These are phyloP conservation scores for Aspiorhynchus laticeps DNA, from an alignment of 2,113 vertebrate species.

Conservation along the genomic window DNA sequence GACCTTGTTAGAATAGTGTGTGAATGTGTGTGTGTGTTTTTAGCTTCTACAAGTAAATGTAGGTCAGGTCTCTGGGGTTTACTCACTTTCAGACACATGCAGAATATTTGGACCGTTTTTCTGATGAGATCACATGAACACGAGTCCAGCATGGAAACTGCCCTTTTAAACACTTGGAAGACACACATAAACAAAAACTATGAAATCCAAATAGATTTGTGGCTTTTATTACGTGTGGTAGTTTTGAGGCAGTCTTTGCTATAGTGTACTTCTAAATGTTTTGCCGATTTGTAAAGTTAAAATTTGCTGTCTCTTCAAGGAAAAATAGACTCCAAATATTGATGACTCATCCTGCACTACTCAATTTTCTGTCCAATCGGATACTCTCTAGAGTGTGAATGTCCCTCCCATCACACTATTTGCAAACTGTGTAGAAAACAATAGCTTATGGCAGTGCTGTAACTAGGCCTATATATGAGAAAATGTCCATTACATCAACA, in stretches of 20 bases:
- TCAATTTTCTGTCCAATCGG: background rate
- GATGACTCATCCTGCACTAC: background rate
- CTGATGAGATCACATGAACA: conserved; percentile 16
- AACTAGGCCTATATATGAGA: background rate
- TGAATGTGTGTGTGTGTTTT: conserved; percentile 21
- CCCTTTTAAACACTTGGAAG: conserved; percentile 3
- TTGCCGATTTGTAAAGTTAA: background rate
- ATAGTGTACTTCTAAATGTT: background rate
- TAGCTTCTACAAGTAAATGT: conserved; percentile 38
- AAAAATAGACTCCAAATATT: background rate
- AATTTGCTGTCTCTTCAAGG: background rate
- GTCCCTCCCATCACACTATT: background rate
- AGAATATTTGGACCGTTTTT: conserved; percentile 25
- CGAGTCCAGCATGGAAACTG: conserved; percentile 6
- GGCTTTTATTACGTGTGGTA: background rate
- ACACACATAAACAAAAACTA: conserved; percentile 4
- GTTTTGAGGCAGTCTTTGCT: background rate
- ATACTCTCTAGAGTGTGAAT: background rate
- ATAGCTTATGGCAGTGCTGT: background rate
- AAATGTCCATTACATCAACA: background rate
- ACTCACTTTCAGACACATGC: conserved; percentile 14
- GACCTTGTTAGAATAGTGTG: conserved; percentile 8
- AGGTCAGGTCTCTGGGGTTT: conserved; percentile 41
- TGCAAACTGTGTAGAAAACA: background rate
- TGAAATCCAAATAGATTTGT: background rate